Conservation (phyloP, 2,888 invertebrate genomes). For the Empis livida region DNA sequence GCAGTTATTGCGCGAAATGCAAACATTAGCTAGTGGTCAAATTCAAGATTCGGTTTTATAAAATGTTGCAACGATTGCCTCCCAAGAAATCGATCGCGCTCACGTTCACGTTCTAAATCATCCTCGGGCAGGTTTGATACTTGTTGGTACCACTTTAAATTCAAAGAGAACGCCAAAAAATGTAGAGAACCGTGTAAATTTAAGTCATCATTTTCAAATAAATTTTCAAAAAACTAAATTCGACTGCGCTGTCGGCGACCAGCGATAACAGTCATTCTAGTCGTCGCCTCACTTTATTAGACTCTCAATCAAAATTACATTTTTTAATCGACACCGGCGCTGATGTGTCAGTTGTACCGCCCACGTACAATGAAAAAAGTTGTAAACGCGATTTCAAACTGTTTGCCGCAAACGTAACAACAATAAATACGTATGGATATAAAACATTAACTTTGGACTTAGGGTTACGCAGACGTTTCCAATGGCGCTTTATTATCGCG, state of each 20-base stretch:
- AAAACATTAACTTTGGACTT: background rate
- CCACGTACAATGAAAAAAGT: background rate
- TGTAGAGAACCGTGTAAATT: background rate
- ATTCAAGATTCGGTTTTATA: background rate
- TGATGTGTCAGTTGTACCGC: background rate
- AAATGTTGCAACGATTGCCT: too few species aligned
- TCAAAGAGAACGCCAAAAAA: too few species aligned
- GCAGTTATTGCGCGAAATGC: too few species aligned
- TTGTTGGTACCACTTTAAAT: too few species aligned
- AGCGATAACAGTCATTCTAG: background rate
- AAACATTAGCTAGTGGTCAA: background rate
- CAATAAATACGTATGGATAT: background rate
- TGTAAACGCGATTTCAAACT: background rate
- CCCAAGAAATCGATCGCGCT: too few species aligned
- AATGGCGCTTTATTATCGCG: background rate
- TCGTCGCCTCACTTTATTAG: background rate
- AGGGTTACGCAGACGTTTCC: background rate
- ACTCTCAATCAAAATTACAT: background rate
- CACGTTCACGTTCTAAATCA: too few species aligned
- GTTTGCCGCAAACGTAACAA: background rate
- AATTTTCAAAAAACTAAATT: background rate
- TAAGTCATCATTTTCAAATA: background rate
- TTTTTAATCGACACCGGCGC: background rate
- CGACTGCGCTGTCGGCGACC: background rate
- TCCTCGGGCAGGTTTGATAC: too few species aligned